A percentile compares a stretch with the other conserved stretches of the same genome.
Evolutionary conservation across 2,797 vertebrate species (phyloP).

Genomic region (Danio albolineatus): DNA sequence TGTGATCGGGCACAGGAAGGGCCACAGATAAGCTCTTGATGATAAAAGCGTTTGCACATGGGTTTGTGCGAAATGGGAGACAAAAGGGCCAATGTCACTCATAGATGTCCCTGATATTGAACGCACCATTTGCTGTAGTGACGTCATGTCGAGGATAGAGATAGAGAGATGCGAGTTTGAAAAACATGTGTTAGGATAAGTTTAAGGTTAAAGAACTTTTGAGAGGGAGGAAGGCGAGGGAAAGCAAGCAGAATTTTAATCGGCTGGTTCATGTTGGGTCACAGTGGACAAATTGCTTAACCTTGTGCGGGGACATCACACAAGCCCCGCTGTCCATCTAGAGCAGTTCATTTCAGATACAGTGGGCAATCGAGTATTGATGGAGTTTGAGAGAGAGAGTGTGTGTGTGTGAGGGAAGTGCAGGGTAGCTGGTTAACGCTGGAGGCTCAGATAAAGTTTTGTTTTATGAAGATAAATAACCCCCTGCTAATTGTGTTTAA

Average conservation of each 20-base stretch:
- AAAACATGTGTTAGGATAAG: conserved; percentile 29
- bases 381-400: not conserved
- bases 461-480: conserved; percentile 53
- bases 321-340: not conserved
- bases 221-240: not conserved
- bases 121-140: conserved; percentile 63
- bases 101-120: conserved; percentile 66
- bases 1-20: conserved; percentile 62
- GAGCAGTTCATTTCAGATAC: not conserved
- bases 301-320: conserved; percentile 27
- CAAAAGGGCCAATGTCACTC: conserved; percentile 19
- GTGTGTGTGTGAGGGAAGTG: conserved; percentile 13
- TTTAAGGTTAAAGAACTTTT: conserved; percentile 24
- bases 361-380: not conserved
- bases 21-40: conserved; percentile 71
- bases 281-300: conserved; percentile 39
- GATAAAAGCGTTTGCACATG: conserved; percentile 59
- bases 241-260: conserved; percentile 37
- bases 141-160: conserved; percentile 52
- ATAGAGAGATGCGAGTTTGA: not conserved
- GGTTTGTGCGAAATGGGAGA: conserved; percentile 23
- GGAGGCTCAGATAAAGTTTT: conserved; percentile 53
- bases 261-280: conserved; percentile 9
- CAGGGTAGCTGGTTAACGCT: conserved; percentile 27
- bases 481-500: conserved; percentile 42